These are phyloP conservation scores for Drusus annulatus DNA, from an alignment of 1,140 invertebrate species.

Conservation along the genomic window DNA sequence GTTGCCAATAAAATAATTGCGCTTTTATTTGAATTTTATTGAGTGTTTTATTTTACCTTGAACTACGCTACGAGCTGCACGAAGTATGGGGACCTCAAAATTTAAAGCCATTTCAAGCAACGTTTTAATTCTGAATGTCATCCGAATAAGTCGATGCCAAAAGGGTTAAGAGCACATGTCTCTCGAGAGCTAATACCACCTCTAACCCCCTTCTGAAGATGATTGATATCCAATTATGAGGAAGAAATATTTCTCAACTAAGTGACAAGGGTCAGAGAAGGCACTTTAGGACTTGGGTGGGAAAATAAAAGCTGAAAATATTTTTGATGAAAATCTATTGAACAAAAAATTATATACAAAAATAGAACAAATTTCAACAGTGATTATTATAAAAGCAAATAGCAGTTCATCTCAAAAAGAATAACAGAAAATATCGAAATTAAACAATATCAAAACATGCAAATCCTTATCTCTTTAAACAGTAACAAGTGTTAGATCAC, in stretches of 20 bases:
- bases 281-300: too few species aligned
- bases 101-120: background rate
- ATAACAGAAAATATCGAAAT: conserved; percentile 6
- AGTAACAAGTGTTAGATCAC: background rate
- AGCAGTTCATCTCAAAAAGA: background rate
- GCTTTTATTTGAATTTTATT: conserved; percentile 59
- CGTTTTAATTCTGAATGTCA: too few species aligned
- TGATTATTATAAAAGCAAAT: conserved; percentile 5
- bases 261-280: too few species aligned
- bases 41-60: conserved; percentile 45
- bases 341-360: conserved; percentile 41
- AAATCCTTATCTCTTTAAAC: too few species aligned
- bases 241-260: too few species aligned
- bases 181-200: too few species aligned
- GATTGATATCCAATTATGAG: too few species aligned
- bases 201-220: too few species aligned
- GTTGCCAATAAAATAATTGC: conserved; percentile 59
- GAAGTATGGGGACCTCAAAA: background rate
- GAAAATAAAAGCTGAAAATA: too few species aligned
- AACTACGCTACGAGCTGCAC: background rate
- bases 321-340: conserved; percentile 33
- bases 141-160: too few species aligned
- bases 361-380: conserved; percentile 33
- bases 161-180: too few species aligned
- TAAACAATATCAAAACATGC: background rate